phyloP scores from a whole-genome alignment of 2,888 invertebrate species.

The Scaeva pyrastri region DNA sequence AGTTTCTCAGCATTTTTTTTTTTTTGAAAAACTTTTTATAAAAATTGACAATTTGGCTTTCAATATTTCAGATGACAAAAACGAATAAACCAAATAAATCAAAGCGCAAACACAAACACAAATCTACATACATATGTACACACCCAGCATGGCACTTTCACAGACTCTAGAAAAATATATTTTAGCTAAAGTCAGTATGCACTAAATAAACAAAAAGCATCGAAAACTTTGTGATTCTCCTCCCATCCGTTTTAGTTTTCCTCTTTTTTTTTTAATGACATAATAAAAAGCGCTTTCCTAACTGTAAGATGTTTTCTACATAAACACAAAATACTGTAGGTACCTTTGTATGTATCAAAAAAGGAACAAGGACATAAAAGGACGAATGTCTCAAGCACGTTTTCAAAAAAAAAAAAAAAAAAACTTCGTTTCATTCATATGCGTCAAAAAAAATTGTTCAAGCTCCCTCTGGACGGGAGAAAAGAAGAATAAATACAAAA shows the following conservation, averaged over 20 bases:
- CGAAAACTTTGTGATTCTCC: conserved; percentile 57
- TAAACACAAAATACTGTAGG: conserved; percentile 34
- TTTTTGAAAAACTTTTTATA: neutral
- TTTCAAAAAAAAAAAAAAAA: conserved; percentile 12
- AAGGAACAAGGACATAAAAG: conserved; percentile 30
- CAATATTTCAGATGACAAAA: conserved; percentile 63
- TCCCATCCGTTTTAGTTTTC: conserved; percentile 46
- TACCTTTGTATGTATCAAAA: neutral
- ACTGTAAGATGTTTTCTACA: conserved; percentile 32
- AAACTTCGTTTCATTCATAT: conserved; percentile 66
- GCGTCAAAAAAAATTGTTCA: conserved; percentile 6
- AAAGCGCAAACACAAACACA: conserved; percentile 4
- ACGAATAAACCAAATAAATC: conserved; percentile 64
- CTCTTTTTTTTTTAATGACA: neutral
- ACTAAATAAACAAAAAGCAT: conserved; percentile 37
- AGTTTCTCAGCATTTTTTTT: neutral
- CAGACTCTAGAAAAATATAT: conserved; percentile 13
- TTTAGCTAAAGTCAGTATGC: conserved; percentile 18
- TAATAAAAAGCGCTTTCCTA: conserved; percentile 34
- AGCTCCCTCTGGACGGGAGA: conserved; percentile 39
- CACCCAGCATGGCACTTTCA: conserved; percentile 27
- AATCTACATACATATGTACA: conserved; percentile 13
- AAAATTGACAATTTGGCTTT: conserved; percentile 33
- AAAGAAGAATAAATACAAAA: conserved; percentile 46
- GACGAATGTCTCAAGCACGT: conserved; percentile 52